Percentiles rank a stretch among this genome's conserved stretches.
These are phyloP conservation scores for Mactra quadrangularis DNA, from an alignment of 1,140 invertebrate species.

Conservation along the genomic window DNA sequence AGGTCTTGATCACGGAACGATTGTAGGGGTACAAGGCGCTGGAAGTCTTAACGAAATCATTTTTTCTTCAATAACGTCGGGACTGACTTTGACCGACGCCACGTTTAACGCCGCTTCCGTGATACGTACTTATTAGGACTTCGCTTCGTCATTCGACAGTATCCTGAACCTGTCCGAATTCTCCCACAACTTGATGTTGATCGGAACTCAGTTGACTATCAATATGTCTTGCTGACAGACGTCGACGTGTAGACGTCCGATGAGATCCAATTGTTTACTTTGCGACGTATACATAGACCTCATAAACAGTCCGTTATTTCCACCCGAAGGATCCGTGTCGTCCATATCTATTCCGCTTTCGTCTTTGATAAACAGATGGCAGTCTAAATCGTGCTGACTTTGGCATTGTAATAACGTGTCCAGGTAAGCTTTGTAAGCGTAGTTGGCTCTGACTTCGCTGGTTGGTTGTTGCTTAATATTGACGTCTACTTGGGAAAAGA, in stretches of 20 bases:
- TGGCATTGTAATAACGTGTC: conserved; percentile 11
- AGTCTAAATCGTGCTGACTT: conserved; percentile 20
- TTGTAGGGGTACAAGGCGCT: conserved; percentile 25
- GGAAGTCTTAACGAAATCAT: conserved; percentile 9
- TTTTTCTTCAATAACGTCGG: conserved; percentile 8
- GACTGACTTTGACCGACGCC: conserved; percentile 23
- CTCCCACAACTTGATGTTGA: conserved; percentile 30
- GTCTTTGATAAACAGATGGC: conserved; percentile 33
- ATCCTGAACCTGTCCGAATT: conserved; percentile 35
- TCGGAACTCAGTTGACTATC: conserved; percentile 10
- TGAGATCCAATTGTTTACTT: conserved; percentile 7
- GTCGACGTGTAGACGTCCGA: conserved; percentile 20
- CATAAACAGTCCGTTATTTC: conserved; percentile 6
- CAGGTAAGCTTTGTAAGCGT: conserved; percentile 33
- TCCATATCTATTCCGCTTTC: conserved; percentile 30
- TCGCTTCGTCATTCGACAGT: not conserved
- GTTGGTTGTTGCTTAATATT: conserved; percentile 24
- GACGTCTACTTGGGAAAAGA: conserved; percentile 24
- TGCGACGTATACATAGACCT: not conserved
- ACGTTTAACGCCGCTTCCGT: conserved; percentile 30
- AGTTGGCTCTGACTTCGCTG: conserved; percentile 33
- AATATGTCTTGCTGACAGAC: conserved; percentile 32
- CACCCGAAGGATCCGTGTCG: conserved; percentile 1
- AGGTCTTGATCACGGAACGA: conserved; percentile 40
- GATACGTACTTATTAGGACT: conserved; percentile 1